phyloP scores from a whole-genome alignment of 1,140 invertebrate species.

The Physella acuta region DNA sequence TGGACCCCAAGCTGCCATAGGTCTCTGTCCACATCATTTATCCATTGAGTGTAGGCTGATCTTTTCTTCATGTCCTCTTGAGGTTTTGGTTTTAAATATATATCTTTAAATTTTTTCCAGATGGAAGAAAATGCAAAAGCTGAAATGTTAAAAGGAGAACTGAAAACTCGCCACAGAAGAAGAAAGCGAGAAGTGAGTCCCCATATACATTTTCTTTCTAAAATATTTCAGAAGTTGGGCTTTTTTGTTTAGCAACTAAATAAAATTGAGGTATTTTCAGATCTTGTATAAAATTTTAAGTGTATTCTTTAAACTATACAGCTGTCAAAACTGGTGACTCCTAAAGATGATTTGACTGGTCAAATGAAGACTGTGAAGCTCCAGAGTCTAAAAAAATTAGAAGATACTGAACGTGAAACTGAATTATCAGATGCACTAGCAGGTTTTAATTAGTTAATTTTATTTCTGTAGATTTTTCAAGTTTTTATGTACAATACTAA shows the following conservation, averaged over 20 bases:
- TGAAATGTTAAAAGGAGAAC: conserved; percentile 14
- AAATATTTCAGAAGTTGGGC: no score
- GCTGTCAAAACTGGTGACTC: conserved; percentile 40
- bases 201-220: conserved; percentile 7
- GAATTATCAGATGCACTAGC: conserved; percentile 27
- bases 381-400: conserved; percentile 38
- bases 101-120: not conserved
- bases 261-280: not conserved
- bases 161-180: conserved; percentile 26
- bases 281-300: not conserved
- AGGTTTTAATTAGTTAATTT: conserved; percentile 26
- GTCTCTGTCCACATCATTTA: no score
- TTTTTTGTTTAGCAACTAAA: conserved; percentile 7
- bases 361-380: conserved; percentile 40
- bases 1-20: no score
- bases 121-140: conserved; percentile 25
- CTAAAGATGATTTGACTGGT: conserved; percentile 42
- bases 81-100: not conserved
- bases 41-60: not conserved
- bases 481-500: no score
- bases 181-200: conserved; percentile 29
- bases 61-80: not conserved
- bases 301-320: conserved; percentile 14
- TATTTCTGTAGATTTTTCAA: no score
- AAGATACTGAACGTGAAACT: conserved; percentile 37